Base-by-base conservation (phyloP, 2,113 vertebrate genomes). In the Rhabdornis inornatus region DNA sequence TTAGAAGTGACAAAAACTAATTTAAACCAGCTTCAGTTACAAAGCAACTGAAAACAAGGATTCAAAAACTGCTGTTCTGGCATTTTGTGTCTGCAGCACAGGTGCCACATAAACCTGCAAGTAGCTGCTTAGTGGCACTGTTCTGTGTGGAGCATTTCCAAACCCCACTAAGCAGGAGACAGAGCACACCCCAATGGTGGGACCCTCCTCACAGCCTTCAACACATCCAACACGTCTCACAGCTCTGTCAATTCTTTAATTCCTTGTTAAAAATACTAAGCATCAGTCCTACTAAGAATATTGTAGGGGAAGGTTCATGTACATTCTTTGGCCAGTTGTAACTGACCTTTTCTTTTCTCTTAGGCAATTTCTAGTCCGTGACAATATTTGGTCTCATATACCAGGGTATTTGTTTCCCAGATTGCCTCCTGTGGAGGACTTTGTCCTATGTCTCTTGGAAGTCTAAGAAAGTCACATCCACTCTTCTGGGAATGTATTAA, bases 401-500 rank as follows among this genome's bases (percentile, higher is more conserved):
- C n/a, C 64, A 87, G 76, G n/a, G n/a, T 92, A 78, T 96, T 96
- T 96, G 50, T 96, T 94, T 90, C 85, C 79, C 80, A 92, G 68
- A 95, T 93, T 91, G n/a, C 93, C 88, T 92, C 92, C 94, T 84
- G 87, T 61, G 81, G 92, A 85, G 91, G 70, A 95, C 87, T 95
- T 95, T 92, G 86, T 89, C 81, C 71, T 83, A 56, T 71, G 90
- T 56, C 52, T 94, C 77, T 78, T 87, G 47, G 63, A 96, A 95
- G 79, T 44, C 87, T 56, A 35, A 88, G 64, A 91, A 92, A 87
- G 90, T 94, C 93, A 95, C 93, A 92, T 92, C 66, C 82, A 88
- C 42, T 93, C 39, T 93, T 76, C 71, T 88, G 76, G 88, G 71
- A 92, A 70, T 40, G 24, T 75, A 60, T 72, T 90, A 70, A 83